Base-by-base conservation (phyloP, 2,797 vertebrate species). In the Gymnodraco acuticeps region DNA sequence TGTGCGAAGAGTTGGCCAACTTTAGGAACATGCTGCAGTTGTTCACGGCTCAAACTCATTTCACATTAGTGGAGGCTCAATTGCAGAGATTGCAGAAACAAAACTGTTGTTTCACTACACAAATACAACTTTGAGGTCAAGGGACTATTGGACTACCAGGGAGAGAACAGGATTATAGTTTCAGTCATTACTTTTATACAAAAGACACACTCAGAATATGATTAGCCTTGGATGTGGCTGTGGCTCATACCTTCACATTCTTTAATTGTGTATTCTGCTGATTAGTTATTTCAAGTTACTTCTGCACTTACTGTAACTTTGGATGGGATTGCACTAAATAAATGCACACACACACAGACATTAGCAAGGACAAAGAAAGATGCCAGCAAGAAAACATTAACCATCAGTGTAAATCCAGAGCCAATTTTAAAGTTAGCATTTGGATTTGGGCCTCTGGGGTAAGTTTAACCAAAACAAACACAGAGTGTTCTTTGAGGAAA, bases 381-480 rank as follows among this genome's bases (percentile, higher is more conserved):
- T 91, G 90, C 86, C 90, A 91, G 74, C 73, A 84, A 80, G 75
- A 90, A 90, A 92, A 89, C 87, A 88, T 89, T 88, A 88, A 89
- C 84, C 84, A 90, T 92, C 88, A 73, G 87, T 82, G 77, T 38
- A 63, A 84, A 84, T 74, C 72, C 80, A 16, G 66, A 87, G 89
- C 87, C 90, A 91, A 91, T 69, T 91, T 90, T 87, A 86, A 93
- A 91, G 90, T 91, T 91, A 89, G 85, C 84, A 81, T 84, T 89
- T 84, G 90, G 90, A 91, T 91, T 85, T 78, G 73, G 87, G 89
- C 81, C 82, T 89, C 87, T 90, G 81, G 87, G 79, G 83, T 90
- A 86, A 89, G 84, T 92, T 92, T 90, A 90, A 90, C 75, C 78
- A 90, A 90, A 92, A 91, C 83, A 92, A 93, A 91, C 89, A 90